Conservation (phyloP, 2,113 vertebrate genomes). For the Pituophis catenifer region DNA sequence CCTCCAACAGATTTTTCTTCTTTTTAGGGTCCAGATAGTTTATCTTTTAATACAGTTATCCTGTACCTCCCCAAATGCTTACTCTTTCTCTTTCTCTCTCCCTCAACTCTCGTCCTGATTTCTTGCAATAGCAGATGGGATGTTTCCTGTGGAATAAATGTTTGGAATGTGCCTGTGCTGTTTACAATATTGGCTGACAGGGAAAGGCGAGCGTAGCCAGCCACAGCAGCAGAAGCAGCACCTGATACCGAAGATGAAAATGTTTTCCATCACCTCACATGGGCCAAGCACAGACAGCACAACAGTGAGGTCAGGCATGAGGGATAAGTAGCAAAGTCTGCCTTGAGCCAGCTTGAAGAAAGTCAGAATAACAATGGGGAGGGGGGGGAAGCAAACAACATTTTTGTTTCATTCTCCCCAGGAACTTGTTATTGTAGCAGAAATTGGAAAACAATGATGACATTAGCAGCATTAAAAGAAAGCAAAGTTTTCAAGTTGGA, state of each 20-base stretch:
- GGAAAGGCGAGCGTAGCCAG: conserved; percentile 55
- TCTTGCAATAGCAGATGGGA: conserved; percentile 60
- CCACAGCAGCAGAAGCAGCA: conserved; percentile 48
- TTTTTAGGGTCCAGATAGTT: neutral
- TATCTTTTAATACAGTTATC: conserved; percentile 33
- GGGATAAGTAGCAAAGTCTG: conserved; percentile 25
- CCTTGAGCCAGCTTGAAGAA: neutral
- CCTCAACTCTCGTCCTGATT: conserved; percentile 3
- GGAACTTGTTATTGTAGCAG: conserved; percentile 39
- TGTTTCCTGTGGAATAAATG: conserved; percentile 70
- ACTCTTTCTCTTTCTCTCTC: conserved; percentile 19
- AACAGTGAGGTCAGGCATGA: neutral
- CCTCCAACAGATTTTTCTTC: neutral
- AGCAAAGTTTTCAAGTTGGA: neutral
- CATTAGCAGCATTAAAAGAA: neutral
- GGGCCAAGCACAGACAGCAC: neutral
- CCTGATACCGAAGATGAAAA: conserved; percentile 56
- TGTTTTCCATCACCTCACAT: conserved; percentile 64
- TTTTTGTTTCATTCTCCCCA: neutral
- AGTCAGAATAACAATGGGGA: neutral
- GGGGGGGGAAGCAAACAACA: neutral
- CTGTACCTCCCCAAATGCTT: neutral
- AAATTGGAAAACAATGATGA: neutral
- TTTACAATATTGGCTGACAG: conserved; percentile 65
- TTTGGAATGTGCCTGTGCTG: conserved; percentile 69